phyloP scores from a whole-genome alignment of 2,888 invertebrate species.

The Tyria jacobaeae region DNA sequence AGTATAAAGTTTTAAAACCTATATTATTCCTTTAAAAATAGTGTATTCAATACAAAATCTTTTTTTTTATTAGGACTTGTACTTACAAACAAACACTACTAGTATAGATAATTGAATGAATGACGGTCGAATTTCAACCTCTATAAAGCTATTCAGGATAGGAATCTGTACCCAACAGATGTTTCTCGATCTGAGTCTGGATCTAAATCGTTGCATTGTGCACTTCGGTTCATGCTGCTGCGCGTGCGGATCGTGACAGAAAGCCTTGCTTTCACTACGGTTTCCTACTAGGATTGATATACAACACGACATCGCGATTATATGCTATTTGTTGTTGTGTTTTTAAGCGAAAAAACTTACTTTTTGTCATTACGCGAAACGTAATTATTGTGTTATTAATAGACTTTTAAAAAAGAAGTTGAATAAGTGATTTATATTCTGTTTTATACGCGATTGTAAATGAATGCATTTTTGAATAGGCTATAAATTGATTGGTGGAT shows the following conservation, averaged over 20 bases:
- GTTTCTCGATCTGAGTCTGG: conserved; percentile 8
- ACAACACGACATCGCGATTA: conserved; percentile 58
- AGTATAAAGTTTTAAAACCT: no score
- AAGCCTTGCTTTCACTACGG: conserved; percentile 60
- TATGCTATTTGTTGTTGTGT: conserved; percentile 49
- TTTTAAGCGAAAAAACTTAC: conserved; percentile 33
- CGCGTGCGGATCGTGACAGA: conserved; percentile 63
- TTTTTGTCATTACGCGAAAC: conserved; percentile 9
- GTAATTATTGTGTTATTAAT: not conserved
- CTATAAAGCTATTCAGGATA: not conserved
- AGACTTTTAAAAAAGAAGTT: not conserved
- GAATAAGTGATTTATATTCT: not conserved
- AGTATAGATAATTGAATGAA: not conserved
- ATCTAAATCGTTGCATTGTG: conserved; percentile 44
- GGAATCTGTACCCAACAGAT: conserved; percentile 9
- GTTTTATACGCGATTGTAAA: not conserved
- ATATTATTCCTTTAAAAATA: no score
- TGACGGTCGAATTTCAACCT: no score
- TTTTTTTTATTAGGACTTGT: no score
- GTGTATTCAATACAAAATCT: no score
- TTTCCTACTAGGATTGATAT: conserved; percentile 56
- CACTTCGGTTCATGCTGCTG: conserved; percentile 42
- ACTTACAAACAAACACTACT: no score
- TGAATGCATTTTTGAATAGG: not conserved
- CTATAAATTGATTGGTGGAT: not conserved